Conservation (phyloP, 2,888 invertebrate species). For the Lysandra bellargus region DNA sequence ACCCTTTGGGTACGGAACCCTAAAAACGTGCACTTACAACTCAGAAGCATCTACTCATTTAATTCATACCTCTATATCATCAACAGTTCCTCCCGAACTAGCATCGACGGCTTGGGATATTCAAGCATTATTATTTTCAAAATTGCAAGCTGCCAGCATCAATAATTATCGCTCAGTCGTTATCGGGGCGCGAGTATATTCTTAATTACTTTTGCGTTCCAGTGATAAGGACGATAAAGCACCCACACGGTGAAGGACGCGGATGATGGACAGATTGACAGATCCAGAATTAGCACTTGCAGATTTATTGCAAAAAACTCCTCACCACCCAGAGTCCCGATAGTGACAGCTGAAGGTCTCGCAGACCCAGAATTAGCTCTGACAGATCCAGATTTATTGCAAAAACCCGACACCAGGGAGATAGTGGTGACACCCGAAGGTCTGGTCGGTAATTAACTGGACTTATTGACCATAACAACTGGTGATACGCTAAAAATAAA, state of each 20-base stretch:
- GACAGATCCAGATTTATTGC: constrained; percentile 12
- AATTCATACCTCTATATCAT: too few species aligned
- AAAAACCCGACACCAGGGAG: not conserved
- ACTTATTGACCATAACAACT: not conserved
- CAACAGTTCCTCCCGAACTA: too few species aligned
- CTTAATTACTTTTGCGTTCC: constrained; percentile 7
- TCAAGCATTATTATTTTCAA: not conserved
- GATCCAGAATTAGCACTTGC: not conserved
- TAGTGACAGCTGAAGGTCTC: not conserved
- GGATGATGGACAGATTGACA: not conserved
- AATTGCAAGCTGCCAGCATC: not conserved
- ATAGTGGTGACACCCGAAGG: not conserved
- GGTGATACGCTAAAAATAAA: not conserved
- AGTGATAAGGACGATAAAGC: not conserved
- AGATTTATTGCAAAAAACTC: not conserved
- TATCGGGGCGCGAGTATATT: constrained; percentile 17
- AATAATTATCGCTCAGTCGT: not conserved
- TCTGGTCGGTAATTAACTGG: not conserved
- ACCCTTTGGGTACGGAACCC: too few species aligned
- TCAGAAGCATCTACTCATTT: too few species aligned
- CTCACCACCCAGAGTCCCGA: not conserved
- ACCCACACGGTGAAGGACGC: not conserved
- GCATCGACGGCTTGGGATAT: too few species aligned
- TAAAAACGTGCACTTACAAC: too few species aligned
- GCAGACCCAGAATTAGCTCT: not conserved